Conservation (phyloP, 2,797 vertebrate species). For the Acestrorhynchus altus region DNA sequence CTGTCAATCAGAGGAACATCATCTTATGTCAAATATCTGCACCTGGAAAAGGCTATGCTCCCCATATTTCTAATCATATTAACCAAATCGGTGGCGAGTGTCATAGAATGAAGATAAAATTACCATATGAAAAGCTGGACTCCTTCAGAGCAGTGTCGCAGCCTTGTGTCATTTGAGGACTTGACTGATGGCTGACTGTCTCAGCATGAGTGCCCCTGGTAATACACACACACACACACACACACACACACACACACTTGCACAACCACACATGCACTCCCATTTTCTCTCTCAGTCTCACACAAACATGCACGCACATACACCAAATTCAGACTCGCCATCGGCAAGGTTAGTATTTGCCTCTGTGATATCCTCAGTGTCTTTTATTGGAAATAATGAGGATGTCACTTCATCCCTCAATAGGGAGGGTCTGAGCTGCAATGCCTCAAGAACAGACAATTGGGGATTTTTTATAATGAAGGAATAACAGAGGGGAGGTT, state of each 20-base stretch:
- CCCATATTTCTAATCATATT: constrained; percentile 33
- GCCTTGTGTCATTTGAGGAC: constrained; percentile 9
- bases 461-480: constrained; percentile 7
- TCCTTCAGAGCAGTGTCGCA: constrained; percentile 25
- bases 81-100: constrained; percentile 37
- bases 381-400: constrained; percentile 71
- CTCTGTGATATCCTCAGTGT: constrained; percentile 61
- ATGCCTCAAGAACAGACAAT: constrained; percentile 12
- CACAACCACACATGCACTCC: constrained; percentile 2
- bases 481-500: constrained; percentile 16
- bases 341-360: constrained; percentile 73
- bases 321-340: constrained; percentile 48
- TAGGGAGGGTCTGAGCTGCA: constrained; percentile 43
- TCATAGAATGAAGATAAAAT: constrained; percentile 20
- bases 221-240: constrained; percentile 35
- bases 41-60: background rate
- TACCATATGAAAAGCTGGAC: constrained; percentile 28
- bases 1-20: constrained; percentile 31
- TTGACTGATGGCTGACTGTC: constrained; percentile 37
- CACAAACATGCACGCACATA: constrained; percentile 30
- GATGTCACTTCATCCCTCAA: constrained; percentile 62
- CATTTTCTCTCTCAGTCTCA: background rate
- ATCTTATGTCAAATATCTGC: constrained; percentile 10
- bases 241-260: constrained; percentile 30
- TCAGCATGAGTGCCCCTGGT: constrained; percentile 36